phyloP scores from a whole-genome alignment of 2,888 invertebrate genomes.

The Dendrolimus pini region DNA sequence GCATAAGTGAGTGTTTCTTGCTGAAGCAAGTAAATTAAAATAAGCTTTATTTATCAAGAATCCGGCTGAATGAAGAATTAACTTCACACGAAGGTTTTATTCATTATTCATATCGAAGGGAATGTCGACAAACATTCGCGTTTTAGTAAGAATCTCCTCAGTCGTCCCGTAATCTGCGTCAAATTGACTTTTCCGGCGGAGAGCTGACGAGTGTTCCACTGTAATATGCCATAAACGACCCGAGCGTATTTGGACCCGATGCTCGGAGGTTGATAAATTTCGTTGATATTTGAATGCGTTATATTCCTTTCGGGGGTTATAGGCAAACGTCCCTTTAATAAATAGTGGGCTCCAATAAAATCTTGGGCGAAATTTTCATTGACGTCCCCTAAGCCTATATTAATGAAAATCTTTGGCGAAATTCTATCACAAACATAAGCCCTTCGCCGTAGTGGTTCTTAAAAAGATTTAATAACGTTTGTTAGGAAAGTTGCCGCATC shows the following conservation, averaged over 20 bases:
- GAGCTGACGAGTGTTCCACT: conserved; percentile 65
- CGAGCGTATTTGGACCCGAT: conserved; percentile 62
- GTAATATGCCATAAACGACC: conserved; percentile 71
- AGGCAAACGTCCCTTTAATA: conserved; percentile 50
- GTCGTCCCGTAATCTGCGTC: conserved; percentile 62
- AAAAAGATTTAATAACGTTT: conserved; percentile 45
- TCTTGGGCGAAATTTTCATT: conserved; percentile 43
- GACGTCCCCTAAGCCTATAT: conserved; percentile 43
- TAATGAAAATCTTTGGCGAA: conserved; percentile 42
- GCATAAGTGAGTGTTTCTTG: background rate
- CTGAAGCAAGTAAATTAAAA: background rate
- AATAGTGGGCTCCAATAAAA: conserved; percentile 42
- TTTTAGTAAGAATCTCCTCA: conserved; percentile 53
- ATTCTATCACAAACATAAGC: conserved; percentile 27
- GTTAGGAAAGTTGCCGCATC: conserved; percentile 44
- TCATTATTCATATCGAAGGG: conserved; percentile 43
- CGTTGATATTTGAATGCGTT: conserved; percentile 71
- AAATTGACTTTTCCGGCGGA: conserved; percentile 69
- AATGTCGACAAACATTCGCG: conserved; percentile 45
- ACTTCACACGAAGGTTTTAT: conserved; percentile 15
- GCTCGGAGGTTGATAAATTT: conserved; percentile 67
- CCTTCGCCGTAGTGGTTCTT: conserved; percentile 21
- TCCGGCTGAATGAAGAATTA: background rate
- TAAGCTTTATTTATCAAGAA: background rate
- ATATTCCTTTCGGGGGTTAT: conserved; percentile 58